These are phyloP conservation scores for Melinopterus prodromus DNA, from an alignment of 2,888 invertebrate genomes.

Conservation along the genomic window DNA sequence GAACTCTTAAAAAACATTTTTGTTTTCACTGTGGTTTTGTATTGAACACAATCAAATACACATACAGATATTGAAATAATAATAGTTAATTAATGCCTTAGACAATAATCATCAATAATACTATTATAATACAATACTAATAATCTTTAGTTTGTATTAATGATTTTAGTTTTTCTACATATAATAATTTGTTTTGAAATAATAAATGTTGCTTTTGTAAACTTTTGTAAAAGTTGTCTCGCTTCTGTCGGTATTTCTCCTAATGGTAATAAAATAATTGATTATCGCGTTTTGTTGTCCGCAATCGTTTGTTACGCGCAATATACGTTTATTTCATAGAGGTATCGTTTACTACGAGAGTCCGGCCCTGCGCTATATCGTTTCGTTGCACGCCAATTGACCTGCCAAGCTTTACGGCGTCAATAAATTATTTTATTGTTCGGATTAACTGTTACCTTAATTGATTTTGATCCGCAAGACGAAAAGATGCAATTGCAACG, in stretches of 20 bases:
- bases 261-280: background rate
- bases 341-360: background rate
- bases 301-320: background rate
- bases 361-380: background rate
- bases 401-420: background rate
- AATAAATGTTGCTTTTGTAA: background rate
- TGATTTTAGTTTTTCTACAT: too few relatives aligned
- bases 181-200: too few relatives aligned
- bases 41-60: too few relatives aligned
- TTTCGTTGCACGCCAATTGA: background rate
- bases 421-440: slow-evolving; percentile 21
- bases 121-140: too few relatives aligned
- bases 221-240: background rate
- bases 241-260: background rate
- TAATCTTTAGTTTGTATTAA: too few relatives aligned
- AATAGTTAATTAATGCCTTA: too few relatives aligned
- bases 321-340: background rate
- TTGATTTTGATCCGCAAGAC: slow-evolving; percentile 18
- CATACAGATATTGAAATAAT: too few relatives aligned
- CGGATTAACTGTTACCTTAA: slow-evolving; percentile 15
- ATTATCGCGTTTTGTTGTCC: background rate
- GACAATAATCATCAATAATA: too few relatives aligned
- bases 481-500: slow-evolving; percentile 16
- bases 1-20: too few relatives aligned
- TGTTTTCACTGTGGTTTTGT: too few relatives aligned